Base-by-base conservation (phyloP, 2,888 invertebrate genomes). In the Keiferia lycopersicella region DNA sequence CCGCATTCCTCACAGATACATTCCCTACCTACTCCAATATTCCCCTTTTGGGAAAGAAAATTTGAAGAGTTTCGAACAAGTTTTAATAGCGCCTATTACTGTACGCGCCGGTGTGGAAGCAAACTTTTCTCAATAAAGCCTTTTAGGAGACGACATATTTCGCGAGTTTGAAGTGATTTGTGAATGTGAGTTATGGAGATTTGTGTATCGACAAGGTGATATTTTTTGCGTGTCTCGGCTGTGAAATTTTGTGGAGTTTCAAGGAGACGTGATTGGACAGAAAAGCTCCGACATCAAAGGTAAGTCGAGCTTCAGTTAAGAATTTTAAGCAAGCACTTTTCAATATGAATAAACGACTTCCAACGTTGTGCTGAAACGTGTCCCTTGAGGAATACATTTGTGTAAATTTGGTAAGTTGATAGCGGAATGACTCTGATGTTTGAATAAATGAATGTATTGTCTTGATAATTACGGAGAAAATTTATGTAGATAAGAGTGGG, bases 151-250 rank as follows among this genome's bases (percentile, higher is more conserved):
- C 75, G 76, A 74, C 73, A 74, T 72, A 74, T 76, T 45, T 73
- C 72, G 73, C 72, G 71, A 77, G 78, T 79, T 26, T 80, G 72
- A 80, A 79, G 84, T 84, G 83, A 83, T 82, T 77, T 83, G 84
- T 83, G 82, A 87, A 87, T 89, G 76, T 75, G 74, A 80, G 81
- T 84, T 80, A 84, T 84, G 84, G 74, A 78, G 78, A 81, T 84
- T 78, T 72, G 74, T 77, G 78, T 80, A 76, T 77, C 75, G 73
- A 74, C 73, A 73, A 79, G 74, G 85, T 87, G 86, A 78, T 84
- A n/a, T 84, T 81, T 76, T 79, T 80, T 74, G 72, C 77, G 85
- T 84, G 82, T 73, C 71, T 80, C 71, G 81, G 76, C 69, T 69
- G 72, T 81, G 82, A 75, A 79, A 78, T 75, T 83, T 82, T 79